A percentile compares a stretch with the other conserved stretches of the same genome.
phyloP scores from a whole-genome alignment of 2,888 invertebrate genomes.

The Meteorus cinctellus region DNA sequence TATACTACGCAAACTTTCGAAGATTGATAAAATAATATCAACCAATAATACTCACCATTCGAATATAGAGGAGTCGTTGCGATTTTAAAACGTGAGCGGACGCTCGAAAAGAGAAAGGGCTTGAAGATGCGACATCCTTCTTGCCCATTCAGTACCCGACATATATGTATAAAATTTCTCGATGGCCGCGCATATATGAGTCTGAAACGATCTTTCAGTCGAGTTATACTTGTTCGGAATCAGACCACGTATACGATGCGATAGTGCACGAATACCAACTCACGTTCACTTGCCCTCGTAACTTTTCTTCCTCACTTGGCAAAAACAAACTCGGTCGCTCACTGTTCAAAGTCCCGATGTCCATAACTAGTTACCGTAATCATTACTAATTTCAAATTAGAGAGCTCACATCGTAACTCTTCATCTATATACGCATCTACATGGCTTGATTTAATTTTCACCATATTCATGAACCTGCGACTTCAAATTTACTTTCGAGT shows the following conservation, averaged over 20 bases:
- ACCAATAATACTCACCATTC: neutral
- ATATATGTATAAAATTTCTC: neutral
- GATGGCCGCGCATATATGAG: constrained; percentile 10
- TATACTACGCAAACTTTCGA: neutral
- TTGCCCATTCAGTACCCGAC: constrained; percentile 10
- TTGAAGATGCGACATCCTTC: neutral
- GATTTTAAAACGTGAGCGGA: constrained; percentile 28
- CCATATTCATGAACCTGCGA: too few species aligned
- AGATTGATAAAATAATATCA: constrained; percentile 9
- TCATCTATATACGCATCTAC: neutral
- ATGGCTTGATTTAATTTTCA: too few species aligned
- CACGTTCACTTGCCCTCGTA: constrained; percentile 27
- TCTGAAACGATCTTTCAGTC: constrained; percentile 17
- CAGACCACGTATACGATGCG: constrained; percentile 43
- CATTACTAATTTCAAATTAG: constrained; percentile 33
- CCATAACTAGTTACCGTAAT: constrained; percentile 3
- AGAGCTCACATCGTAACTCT: neutral
- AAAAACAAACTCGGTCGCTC: constrained; percentile 23
- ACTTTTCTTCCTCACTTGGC: constrained; percentile 27
- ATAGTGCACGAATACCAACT: constrained; percentile 33
- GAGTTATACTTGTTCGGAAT: constrained; percentile 31
- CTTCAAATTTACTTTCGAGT: too few species aligned
- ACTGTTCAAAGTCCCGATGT: constrained; percentile 5
- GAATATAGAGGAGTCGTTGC: neutral
- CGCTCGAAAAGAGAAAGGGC: neutral